These are phyloP conservation scores for Trichopoda pennipes DNA, from an alignment of 2,888 invertebrate species.

Conservation along the genomic window DNA sequence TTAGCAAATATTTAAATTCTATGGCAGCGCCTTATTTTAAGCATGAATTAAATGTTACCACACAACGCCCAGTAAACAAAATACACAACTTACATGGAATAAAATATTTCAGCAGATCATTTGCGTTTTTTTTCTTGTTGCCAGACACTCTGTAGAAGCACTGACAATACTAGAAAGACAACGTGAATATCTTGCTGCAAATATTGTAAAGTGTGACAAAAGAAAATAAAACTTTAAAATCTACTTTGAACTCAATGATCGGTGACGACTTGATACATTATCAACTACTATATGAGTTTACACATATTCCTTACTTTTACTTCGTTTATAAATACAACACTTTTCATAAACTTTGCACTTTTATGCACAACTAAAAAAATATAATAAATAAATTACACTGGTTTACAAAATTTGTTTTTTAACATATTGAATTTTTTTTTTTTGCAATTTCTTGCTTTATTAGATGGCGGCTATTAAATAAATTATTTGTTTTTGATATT, in stretches of 20 bases:
- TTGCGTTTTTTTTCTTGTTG: neutral
- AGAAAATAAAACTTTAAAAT: slow-evolving; percentile 28
- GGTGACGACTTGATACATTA: slow-evolving; percentile 58
- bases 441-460: too few species aligned
- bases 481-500: too few species aligned
- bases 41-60: neutral
- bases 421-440: too few species aligned
- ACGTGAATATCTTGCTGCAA: neutral
- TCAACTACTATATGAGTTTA: slow-evolving; percentile 19
- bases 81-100: slow-evolving; percentile 21
- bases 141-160: slow-evolving; percentile 25
- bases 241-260: slow-evolving; percentile 57
- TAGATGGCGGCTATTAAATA: too few species aligned
- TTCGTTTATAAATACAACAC: neutral
- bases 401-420: too few species aligned
- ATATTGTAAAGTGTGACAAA: slow-evolving; percentile 45
- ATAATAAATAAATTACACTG: neutral
- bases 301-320: neutral
- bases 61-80: neutral
- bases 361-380: neutral
- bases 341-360: neutral
- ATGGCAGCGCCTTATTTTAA: neutral
- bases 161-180: slow-evolving; percentile 14
- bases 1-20: neutral
- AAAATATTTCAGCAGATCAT: slow-evolving; percentile 33